Evolutionary conservation across 2,888 invertebrate species (phyloP), one percentile per base, ranked within the genome.

Genomic region (Lottia scabra): DNA sequence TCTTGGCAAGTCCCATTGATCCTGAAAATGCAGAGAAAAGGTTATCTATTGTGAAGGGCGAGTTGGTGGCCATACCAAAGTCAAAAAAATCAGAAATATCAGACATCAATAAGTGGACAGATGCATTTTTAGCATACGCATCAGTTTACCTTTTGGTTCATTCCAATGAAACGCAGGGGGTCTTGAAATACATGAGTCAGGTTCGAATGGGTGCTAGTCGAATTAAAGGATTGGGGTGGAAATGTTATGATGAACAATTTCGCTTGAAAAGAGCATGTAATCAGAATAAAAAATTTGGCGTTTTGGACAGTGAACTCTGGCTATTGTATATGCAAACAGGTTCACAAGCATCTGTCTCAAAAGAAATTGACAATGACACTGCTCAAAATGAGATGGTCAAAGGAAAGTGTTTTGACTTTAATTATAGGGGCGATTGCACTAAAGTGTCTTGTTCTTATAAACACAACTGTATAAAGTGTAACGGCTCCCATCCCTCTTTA

Each of bases 101-200:
- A 3, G 46, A 13, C 23, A 70, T 73, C 19, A 66, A 73, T 1
- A 43, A 67, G 1, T 73, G n/a, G n/a, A n/a, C n/a, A n/a, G n/a
- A n/a, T 19, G 73, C 69, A 19, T 73, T 73, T 27, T 12, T 73
- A n/a, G 45, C 66, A 19, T 73, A 38, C 63, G 38, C n/a, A 16
- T 63, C 19, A 10, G 23, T 56, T 56, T 56, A 56, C 23, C n/a
- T 23, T 23, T 16, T 19, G 19, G 56, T 23, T 23, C 56, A 56
- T 23, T 13, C 19, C 19, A 56, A 10, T 23, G 23, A 56, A 56
- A 23, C 10, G 8, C 56, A 56, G 13, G 56, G 23, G 23, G 19
- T 56, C 3, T 19, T 19, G 23, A 56, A 56, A 56, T 56, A 19
- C 23, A 56, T 23, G 23, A 56, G 2, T 19, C n/a, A 3, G 23